phyloP scores from a whole-genome alignment of 1,140 invertebrate genomes.

The Neuroterus valhalla region DNA sequence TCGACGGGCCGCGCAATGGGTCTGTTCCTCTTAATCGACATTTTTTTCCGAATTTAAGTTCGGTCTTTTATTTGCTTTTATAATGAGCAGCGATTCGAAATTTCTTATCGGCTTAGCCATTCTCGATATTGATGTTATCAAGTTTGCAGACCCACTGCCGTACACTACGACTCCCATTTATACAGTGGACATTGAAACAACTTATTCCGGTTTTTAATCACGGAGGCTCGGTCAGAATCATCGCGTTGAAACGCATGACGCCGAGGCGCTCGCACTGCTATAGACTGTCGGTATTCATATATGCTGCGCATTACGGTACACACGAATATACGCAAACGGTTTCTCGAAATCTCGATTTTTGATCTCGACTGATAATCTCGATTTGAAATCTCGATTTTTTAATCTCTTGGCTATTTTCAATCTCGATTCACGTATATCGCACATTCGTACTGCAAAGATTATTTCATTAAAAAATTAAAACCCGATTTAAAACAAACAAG shows the following conservation, averaged over 20 bases:
- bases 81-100: not conserved
- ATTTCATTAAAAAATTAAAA: constrained; percentile 77
- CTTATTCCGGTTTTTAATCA: constrained; percentile 77
- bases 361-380: constrained; percentile 11
- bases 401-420: constrained; percentile 26
- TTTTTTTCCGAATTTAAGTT: not conserved
- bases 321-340: constrained; percentile 69
- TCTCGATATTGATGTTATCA: constrained; percentile 8
- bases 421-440: constrained; percentile 55
- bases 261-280: constrained; percentile 75
- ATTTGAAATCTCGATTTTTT: constrained; percentile 18
- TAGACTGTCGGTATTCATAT: constrained; percentile 74
- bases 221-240: constrained; percentile 71
- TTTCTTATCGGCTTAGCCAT: not conserved
- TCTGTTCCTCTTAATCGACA: constrained; percentile 35
- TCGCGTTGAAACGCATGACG: constrained; percentile 71
- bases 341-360: not conserved
- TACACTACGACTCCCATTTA: constrained; percentile 74
- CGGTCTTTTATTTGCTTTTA: constrained; percentile 22
- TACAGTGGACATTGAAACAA: constrained; percentile 76
- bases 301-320: constrained; percentile 75
- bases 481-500: constrained; percentile 73
- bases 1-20: constrained; percentile 60
- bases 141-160: constrained; percentile 61
- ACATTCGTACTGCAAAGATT: constrained; percentile 73